These are phyloP conservation scores for Chiloscyllium plagiosum DNA, from an alignment of 2,113 vertebrate species.

Conservation along the genomic window DNA sequence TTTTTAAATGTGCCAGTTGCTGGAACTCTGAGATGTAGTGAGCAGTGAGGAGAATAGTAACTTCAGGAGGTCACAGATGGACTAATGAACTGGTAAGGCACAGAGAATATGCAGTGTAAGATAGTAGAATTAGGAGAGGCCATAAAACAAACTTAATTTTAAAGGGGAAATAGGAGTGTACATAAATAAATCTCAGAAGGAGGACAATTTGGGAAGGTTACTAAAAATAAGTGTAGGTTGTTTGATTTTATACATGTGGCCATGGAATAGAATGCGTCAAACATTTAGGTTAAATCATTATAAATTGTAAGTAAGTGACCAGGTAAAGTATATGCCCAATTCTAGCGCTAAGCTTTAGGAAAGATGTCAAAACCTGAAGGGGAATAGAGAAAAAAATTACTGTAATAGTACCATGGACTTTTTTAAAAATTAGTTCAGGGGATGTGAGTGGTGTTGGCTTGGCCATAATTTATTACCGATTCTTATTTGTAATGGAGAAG, in stretches of 20 bases:
- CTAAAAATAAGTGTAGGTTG: neutral
- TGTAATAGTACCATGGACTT: neutral
- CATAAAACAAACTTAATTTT: neutral
- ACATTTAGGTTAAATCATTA: neutral
- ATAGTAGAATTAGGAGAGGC: neutral
- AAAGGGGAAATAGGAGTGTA: neutral
- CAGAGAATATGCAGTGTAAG: neutral
- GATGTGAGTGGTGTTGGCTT: too few species aligned
- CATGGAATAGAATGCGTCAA: neutral
- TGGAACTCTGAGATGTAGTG: neutral
- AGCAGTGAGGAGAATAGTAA: neutral
- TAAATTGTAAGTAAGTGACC: neutral
- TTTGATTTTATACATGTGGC: too few species aligned
- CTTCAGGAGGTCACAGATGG: neutral
- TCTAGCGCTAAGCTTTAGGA: neutral
- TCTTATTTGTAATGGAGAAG: too few species aligned
- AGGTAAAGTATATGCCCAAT: neutral
- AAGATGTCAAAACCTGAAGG: neutral
- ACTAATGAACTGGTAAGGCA: neutral
- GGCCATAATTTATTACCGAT: too few species aligned
- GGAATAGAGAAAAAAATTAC: neutral
- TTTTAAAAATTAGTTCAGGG: too few species aligned
- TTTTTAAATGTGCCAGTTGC: neutral
- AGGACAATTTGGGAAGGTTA: neutral
- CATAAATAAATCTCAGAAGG: neutral